Evolutionary conservation across 2,113 vertebrate genomes (phyloP).

Genomic region (Machaerirhynchus nigripectus): DNA sequence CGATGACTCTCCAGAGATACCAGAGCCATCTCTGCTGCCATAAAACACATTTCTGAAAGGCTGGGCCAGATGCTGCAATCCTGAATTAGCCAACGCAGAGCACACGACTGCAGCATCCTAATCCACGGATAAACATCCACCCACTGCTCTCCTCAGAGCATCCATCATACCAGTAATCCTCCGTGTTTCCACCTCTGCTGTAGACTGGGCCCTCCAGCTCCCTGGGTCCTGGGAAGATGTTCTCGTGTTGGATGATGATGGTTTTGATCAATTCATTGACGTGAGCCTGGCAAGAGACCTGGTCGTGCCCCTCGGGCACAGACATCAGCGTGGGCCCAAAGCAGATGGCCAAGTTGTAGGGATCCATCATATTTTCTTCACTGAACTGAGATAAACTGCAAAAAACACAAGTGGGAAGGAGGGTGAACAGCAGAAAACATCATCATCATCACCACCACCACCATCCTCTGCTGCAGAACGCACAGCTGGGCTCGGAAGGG

Average conservation of each 20-base stretch:
- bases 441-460: not conserved
- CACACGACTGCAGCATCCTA: not conserved
- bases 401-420: not conserved
- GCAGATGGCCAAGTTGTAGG: conserved; percentile 98
- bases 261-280: conserved; percentile 98
- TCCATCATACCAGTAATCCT: conserved; percentile 90
- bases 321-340: conserved; percentile 98
- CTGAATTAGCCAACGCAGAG: not conserved
- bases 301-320: conserved; percentile 93
- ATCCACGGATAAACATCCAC: not conserved
- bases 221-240: conserved; percentile 86
- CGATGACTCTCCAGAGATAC: not conserved
- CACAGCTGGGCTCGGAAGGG: not conserved
- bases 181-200: conserved; percentile 78
- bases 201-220: conserved; percentile 92
- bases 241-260: conserved; percentile 96
- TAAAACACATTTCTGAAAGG: not conserved
- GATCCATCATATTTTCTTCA: conserved; percentile 99
- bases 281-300: conserved; percentile 97
- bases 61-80: not conserved
- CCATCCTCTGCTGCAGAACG: not conserved
- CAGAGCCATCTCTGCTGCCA: not conserved
- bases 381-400: conserved; percentile 96
- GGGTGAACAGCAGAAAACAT: not conserved
- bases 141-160: not conserved